phyloP scores from a whole-genome alignment of 2,888 invertebrate species.

The Agrotis exclamationis region DNA sequence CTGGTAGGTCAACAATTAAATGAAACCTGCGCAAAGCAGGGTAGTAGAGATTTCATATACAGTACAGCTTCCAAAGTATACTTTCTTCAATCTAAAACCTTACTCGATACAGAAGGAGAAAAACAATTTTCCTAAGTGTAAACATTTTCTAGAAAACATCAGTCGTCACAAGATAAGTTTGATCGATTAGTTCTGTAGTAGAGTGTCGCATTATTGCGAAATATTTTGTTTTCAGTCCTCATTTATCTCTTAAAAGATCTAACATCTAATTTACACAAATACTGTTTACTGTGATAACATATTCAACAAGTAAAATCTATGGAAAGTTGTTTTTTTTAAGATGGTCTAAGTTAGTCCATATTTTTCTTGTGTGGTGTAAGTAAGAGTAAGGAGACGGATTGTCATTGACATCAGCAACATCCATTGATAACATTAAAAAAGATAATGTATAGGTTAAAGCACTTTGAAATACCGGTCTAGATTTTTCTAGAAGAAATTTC shows the following conservation, averaged over 20 bases:
- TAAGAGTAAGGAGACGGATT: too few species aligned
- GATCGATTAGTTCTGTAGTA: constrained; percentile 28
- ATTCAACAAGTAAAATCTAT: not conserved
- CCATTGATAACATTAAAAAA: not conserved
- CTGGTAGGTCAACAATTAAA: too few species aligned
- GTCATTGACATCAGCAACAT: not conserved
- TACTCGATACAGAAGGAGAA: too few species aligned
- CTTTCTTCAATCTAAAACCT: too few species aligned
- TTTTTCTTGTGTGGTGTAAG: too few species aligned
- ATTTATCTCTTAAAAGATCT: constrained; percentile 2
- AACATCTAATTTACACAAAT: not conserved
- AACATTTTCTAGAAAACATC: constrained; percentile 9
- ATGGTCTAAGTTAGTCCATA: not conserved
- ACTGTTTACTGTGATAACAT: not conserved
- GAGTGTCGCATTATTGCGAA: constrained; percentile 24
- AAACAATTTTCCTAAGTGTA: too few species aligned
- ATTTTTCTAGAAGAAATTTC: not conserved
- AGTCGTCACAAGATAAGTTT: constrained; percentile 22
- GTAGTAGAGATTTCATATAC: too few species aligned
- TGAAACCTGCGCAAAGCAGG: too few species aligned
- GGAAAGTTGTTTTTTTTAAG: not conserved
- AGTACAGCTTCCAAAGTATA: too few species aligned
- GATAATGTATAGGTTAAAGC: not conserved
- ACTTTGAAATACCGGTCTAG: not conserved
- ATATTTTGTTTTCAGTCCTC: constrained; percentile 21